A percentile compares a stretch with the other conserved stretches of the same genome.
Conservation (phyloP, 1,140 invertebrate species). For the Bombus picipes region DNA sequence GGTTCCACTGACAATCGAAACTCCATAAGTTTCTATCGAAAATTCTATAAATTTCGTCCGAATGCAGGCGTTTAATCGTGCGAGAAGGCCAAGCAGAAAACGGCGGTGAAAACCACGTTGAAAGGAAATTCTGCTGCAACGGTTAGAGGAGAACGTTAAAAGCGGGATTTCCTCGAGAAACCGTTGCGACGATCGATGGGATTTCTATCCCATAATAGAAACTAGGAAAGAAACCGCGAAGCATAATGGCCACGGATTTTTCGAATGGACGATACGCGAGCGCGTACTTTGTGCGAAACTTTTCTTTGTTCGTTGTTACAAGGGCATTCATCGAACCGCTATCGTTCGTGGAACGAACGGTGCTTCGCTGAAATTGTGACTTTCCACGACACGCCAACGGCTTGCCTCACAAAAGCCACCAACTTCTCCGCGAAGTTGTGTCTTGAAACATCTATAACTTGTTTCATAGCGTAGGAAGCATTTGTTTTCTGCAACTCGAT, state of each 20-base stretch:
- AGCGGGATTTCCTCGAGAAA: not conserved
- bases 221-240: not conserved
- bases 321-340: constrained; percentile 25
- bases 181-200: constrained; percentile 2
- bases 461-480: not conserved
- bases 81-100: not conserved
- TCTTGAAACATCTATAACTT: not conserved
- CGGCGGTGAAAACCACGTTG: not conserved
- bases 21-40: not conserved
- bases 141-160: not conserved
- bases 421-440: not conserved
- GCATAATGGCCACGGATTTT: constrained; percentile 32
- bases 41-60: not conserved
- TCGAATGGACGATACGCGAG: not conserved
- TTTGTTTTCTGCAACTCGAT: not conserved
- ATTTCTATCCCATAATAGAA: constrained; percentile 12
- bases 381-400: not conserved
- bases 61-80: not conserved
- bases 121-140: not conserved
- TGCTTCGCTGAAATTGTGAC: constrained; percentile 11
- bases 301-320: constrained; percentile 5
- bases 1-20: not conserved
- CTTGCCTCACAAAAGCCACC: too few species aligned
- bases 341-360: not conserved
- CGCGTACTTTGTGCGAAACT: constrained; percentile 20